Evolutionary conservation across 2,113 vertebrate genomes (phyloP).

Genomic region (Electrona antarctica): DNA sequence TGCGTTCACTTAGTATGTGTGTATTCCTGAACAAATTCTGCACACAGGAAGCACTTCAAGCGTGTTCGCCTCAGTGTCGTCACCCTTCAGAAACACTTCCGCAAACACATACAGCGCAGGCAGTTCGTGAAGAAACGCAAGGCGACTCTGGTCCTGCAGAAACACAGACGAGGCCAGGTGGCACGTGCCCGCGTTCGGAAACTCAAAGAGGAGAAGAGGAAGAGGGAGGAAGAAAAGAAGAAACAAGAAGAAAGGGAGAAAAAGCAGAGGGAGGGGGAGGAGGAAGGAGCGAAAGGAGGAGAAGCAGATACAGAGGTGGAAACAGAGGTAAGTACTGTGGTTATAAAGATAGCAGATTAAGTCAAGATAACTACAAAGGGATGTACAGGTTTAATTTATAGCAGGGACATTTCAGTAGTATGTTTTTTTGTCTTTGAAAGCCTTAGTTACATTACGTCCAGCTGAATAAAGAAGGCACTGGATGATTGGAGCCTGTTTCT

Average conservation of each 20-base stretch:
- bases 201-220: conserved; percentile 78
- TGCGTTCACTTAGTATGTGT: neutral
- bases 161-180: conserved; percentile 84
- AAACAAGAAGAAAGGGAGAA: conserved; percentile 74
- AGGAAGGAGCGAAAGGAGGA: conserved; percentile 34
- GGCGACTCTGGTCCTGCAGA: conserved; percentile 83
- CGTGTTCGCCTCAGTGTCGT: conserved; percentile 78
- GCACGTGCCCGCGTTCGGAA: conserved; percentile 78
- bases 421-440: too few species aligned
- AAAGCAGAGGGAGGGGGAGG: conserved; percentile 66
- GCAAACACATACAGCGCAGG: conserved; percentile 78
- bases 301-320: conserved; percentile 72
- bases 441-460: too few species aligned
- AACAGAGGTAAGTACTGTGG: conserved; percentile 38
- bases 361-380: too few species aligned
- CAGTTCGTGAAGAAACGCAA: conserved; percentile 75
- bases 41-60: conserved; percentile 85
- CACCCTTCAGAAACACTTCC: conserved; percentile 87
- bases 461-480: too few species aligned
- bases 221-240: conserved; percentile 65
- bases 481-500: too few species aligned
- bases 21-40: neutral
- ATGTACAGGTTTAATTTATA: too few species aligned
- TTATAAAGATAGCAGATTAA: conserved; percentile 4
- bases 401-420: too few species aligned